Evolutionary conservation across 2,888 invertebrate species (phyloP).

Genomic region (Lasioglossum figueresi): DNA sequence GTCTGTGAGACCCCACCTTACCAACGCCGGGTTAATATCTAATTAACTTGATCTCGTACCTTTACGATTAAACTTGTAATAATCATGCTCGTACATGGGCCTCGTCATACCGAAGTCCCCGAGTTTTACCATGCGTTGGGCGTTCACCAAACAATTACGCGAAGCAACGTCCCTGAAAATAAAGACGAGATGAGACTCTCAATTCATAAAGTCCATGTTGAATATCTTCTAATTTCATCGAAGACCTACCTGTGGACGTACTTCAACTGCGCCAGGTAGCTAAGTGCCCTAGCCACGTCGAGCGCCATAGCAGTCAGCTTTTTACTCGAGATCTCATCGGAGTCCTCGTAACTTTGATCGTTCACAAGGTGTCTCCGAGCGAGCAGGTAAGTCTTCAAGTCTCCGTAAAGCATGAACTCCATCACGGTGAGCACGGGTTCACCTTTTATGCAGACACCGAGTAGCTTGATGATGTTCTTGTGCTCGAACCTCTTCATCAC

Average conservation of each 20-base stretch:
- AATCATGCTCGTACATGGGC: conserved; percentile 94
- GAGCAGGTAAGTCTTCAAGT: conserved; percentile 94
- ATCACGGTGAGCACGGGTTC: conserved; percentile 96
- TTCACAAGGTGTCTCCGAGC: conserved; percentile 93
- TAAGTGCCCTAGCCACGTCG: conserved; percentile 93
- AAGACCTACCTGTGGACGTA: conserved; percentile 90
- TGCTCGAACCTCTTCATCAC: conserved; percentile 97
- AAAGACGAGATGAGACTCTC: not conserved
- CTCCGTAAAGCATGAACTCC: conserved; percentile 97
- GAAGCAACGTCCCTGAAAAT: conserved; percentile 90
- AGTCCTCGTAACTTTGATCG: conserved; percentile 87
- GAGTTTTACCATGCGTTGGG: conserved; percentile 89
- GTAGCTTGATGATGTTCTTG: conserved; percentile 92
- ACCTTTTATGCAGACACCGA: conserved; percentile 94
- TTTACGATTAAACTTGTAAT: conserved; percentile 94
- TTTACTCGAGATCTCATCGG: conserved; percentile 91
- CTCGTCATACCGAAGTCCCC: conserved; percentile 97
- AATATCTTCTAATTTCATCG: not conserved
- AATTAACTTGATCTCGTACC: conserved; percentile 81
- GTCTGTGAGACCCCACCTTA: no score
- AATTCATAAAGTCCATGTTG: not conserved
- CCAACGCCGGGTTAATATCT: no score
- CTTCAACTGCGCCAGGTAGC: conserved; percentile 92
- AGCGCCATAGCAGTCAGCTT: conserved; percentile 94
- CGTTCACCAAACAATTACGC: conserved; percentile 91